Base-by-base conservation (phyloP, 2,888 invertebrate species). In the Heliconius sara region DNA sequence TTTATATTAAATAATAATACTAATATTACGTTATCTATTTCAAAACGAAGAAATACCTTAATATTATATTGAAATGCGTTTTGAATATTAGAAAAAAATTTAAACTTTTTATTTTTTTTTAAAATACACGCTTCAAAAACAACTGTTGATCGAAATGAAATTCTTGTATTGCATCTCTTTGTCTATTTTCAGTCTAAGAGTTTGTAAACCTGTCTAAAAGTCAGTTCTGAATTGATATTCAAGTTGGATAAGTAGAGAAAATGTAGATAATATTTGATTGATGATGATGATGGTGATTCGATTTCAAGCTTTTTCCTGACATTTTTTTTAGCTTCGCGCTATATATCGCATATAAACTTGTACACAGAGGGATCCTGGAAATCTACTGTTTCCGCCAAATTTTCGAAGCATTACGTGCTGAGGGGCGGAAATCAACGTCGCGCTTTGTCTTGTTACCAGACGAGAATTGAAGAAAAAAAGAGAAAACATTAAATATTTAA, bases 131-230 rank as follows among this genome's bases (percentile, higher is more conserved):
- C 39, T 74, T 73, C 57, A 73, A 34, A 60, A 27, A 73, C 22
- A 60, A 73, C 52, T 52, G 73, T 34, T n/a, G 57, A 57, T 34
- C n/a, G n/a, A 73, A 73, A 57, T 60, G 30, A 30, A 52, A 25
- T 71, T 71, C 60, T 73, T 52, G 52, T 52, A 52, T 60, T 73
- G 30, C 60, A 30, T 60, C 34, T 25, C 43, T 52, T 19, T 60
- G 52, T 30, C 34, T 73, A 73, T 73, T 60, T 73, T 34, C 12
- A 7, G 34, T 10, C 34, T n/a, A 60, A 16, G 30, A 60, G 60
- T 73, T 71, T 60, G 60, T 30, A 60, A 34, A 60, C 60, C 34
- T 60, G 27, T 60, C 60, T 60, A 34, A 60, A 60, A 79, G 25
- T 57, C 43, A 43, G 66, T 16, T 65, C 66, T 66, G 66, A 66